Conservation (phyloP, 2,797 vertebrate genomes). For the Odontamblyopus lacepedii region DNA sequence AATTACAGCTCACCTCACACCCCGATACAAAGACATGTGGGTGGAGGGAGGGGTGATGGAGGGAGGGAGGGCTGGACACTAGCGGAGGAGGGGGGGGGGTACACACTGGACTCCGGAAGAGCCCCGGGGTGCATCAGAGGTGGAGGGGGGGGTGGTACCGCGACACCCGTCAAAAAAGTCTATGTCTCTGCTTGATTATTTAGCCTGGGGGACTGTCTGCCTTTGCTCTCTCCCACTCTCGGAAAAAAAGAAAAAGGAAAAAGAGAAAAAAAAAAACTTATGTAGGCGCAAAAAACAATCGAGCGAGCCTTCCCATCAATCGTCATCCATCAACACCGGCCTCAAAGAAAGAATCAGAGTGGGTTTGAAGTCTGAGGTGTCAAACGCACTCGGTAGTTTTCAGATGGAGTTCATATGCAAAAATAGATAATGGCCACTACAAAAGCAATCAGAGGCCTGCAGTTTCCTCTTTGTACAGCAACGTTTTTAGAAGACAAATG, state of each 20-base stretch:
- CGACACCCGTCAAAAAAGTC: conserved; percentile 37
- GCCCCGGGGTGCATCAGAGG: conserved; percentile 59
- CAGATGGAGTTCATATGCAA: conserved; percentile 23
- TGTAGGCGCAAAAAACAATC: conserved; percentile 43
- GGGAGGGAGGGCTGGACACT: conserved; percentile 36
- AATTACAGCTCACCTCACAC: background rate
- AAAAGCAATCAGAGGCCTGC: no score
- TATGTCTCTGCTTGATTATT: conserved; percentile 33
- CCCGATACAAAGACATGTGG: background rate
- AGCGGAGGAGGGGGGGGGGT: conserved; percentile 8
- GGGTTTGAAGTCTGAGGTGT: conserved; percentile 51
- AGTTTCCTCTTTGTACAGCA: no score
- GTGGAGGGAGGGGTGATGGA: background rate
- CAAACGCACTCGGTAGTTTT: conserved; percentile 29
- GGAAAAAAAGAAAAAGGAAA: conserved; percentile 8
- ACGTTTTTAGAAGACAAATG: no score
- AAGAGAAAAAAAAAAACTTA: conserved; percentile 8
- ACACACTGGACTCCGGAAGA: conserved; percentile 59
- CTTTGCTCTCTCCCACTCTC: conserved; percentile 56
- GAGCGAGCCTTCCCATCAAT: conserved; percentile 55
- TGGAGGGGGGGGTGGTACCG: conserved; percentile 37
- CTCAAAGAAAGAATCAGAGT: conserved; percentile 42
- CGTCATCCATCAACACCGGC: conserved; percentile 62
- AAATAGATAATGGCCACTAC: no score
- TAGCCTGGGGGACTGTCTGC: conserved; percentile 54